Conservation (phyloP, 2,113 vertebrate genomes). For the Circaetus cinerascens region DNA sequence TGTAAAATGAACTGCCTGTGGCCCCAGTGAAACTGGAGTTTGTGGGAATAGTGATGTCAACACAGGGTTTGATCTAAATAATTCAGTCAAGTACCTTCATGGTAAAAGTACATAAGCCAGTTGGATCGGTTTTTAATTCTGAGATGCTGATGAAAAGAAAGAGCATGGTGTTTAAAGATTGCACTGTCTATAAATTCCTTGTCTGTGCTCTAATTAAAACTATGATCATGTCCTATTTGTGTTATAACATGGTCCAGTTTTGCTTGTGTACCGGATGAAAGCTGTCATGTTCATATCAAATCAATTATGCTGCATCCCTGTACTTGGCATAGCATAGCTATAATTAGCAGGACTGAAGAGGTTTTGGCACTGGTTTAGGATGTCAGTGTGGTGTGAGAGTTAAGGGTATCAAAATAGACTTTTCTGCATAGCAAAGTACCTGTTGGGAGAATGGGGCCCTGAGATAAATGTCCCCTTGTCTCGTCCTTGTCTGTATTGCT, state of each 20-base stretch:
- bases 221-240: background rate
- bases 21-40: background rate
- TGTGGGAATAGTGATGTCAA: constrained; percentile 50
- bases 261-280: background rate
- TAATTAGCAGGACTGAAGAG: background rate
- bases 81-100: background rate
- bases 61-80: constrained; percentile 19
- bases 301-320: background rate
- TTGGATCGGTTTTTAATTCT: constrained; percentile 38
- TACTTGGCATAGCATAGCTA: background rate
- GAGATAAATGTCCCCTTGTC: accelerated
- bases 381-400: background rate
- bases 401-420: background rate
- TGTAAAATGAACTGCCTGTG: background rate
- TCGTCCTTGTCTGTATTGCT: background rate
- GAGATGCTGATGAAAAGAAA: background rate
- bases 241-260: background rate
- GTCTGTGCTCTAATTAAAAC: background rate
- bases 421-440: background rate
- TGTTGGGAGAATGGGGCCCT: background rate
- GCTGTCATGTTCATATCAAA: background rate
- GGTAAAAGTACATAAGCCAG: constrained; percentile 34
- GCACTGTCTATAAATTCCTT: background rate
- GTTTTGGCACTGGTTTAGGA: background rate
- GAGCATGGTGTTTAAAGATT: background rate